Evolutionary conservation across 2,113 vertebrate species (phyloP), one percentile per base, ranked within the genome.

Genomic region (Nannospalax galili): DNA sequence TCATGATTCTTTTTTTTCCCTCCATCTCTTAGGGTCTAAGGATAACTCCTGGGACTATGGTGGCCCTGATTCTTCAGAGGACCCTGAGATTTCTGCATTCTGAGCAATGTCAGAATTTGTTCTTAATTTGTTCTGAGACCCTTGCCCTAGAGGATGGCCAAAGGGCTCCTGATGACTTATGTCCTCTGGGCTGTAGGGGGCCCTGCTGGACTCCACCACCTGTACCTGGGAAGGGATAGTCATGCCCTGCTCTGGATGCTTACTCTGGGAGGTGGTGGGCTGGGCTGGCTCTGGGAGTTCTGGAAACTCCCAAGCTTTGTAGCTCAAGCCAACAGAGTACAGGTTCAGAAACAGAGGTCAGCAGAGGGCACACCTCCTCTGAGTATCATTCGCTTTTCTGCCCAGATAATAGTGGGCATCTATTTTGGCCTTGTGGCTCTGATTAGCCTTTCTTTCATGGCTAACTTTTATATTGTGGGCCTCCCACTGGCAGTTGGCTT

Each of bases 171-270:
- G 92, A 98, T 99, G 91, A 98, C 99, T 82, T 99, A 99, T 19
- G 98, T 88, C 86, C 98, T 99, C 82, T 99, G 99, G 99, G 99
- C 98, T 35, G 60, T 98, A 12, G 99, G 99, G 88, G 99, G 99
- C 14, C 99, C 98, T 6, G 94, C 98, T 45, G 99, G 99, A 42
- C 98, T 99, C 91, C 99, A 99, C 87, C 99, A 99, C 94, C 75
- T 99, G n/a, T 99, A 99, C 95, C 97, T 99, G 96, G 98, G 98
- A 77, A 98, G 99, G 93, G 99, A 99, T 97, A 99, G 98, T 91
- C 99, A 99, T 17, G 99, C 99, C 5, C 98, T 99, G 86, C 97
- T 99, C 48, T 99, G 99, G 99, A 98, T 99, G 98, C 95, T 99
- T 52, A 99, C 99, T 2, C 93, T 99, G 80, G 99, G 99, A 0